A percentile compares a stretch with the other conserved stretches of the same genome.
Evolutionary conservation across 2,797 vertebrate genomes (phyloP).

Genomic region (Karalla daura): DNA sequence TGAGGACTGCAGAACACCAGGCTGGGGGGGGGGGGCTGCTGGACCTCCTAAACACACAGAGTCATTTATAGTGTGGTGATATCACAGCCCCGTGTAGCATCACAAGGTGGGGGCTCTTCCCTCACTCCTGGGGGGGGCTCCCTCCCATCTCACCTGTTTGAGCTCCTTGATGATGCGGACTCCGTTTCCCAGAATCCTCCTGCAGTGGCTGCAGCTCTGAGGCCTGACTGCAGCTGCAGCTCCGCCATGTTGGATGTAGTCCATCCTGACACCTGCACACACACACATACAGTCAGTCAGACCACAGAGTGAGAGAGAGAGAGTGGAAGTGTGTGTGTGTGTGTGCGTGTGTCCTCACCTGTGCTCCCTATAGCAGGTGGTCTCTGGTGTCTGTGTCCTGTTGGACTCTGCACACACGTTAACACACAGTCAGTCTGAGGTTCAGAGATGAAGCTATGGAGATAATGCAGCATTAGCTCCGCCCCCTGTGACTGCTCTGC

Average conservation of each 20-base stretch:
- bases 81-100: no score
- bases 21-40: constrained; percentile 79
- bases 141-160: no score
- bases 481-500: no score
- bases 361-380: constrained; percentile 21
- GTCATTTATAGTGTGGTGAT: no score
- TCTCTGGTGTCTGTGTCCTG: constrained; percentile 39
- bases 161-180: constrained; percentile 87
- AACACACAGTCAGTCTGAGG: not conserved
- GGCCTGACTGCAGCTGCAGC: constrained; percentile 75
- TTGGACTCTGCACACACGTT: constrained; percentile 38
- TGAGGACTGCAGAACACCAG: constrained; percentile 94
- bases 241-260: constrained; percentile 66
- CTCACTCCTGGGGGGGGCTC: no score
- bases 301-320: no score
- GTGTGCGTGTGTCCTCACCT: constrained; percentile 7
- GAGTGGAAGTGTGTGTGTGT: not conserved
- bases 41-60: constrained; percentile 75
- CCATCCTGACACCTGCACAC: constrained; percentile 74
- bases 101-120: no score
- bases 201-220: constrained; percentile 92
- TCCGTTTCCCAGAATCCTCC: constrained; percentile 91
- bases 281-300: not conserved
- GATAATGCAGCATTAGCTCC: no score
- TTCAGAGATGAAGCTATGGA: no score